A percentile compares a stretch with the other conserved stretches of the same genome.
These are phyloP conservation scores for Champsocephalus esox DNA, from an alignment of 2,797 vertebrate species.

Conservation along the genomic window DNA sequence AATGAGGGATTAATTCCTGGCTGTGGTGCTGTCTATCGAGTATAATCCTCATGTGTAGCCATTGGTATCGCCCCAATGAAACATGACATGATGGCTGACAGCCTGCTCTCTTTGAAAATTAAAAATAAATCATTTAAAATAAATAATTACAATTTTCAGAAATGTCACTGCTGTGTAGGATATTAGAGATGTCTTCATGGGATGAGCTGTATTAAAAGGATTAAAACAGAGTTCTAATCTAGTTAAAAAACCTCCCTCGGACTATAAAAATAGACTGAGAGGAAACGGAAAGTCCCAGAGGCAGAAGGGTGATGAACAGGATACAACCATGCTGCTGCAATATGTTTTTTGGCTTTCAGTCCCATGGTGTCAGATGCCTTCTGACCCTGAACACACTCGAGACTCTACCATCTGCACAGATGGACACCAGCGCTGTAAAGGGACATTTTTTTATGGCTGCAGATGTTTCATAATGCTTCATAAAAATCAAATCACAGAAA, in stretches of 20 bases:
- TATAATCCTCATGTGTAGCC: constrained; percentile 68
- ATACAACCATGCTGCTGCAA: constrained; percentile 68
- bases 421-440: constrained; percentile 58
- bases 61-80: constrained; percentile 61
- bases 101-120: constrained; percentile 49
- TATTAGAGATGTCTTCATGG: constrained; percentile 48
- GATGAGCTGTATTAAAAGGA: constrained; percentile 63
- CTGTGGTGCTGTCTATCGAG: constrained; percentile 54
- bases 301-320: constrained; percentile 66
- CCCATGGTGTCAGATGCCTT: constrained; percentile 58
- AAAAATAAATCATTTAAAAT: constrained; percentile 47
- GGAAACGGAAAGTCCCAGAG: constrained; percentile 58
- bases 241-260: constrained; percentile 68
- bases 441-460: constrained; percentile 44
- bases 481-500: constrained; percentile 39
- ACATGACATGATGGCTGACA: constrained; percentile 51
- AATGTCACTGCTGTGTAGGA: constrained; percentile 35
- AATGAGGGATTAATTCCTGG: constrained; percentile 75
- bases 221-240: constrained; percentile 68
- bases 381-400: constrained; percentile 59
- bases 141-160: constrained; percentile 32
- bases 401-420: constrained; percentile 68
- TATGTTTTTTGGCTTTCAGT: constrained; percentile 61
- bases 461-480: constrained; percentile 33
- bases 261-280: constrained; percentile 54